These are phyloP conservation scores for Drosophila saltans DNA, from an alignment of 1,140 invertebrate species.

Conservation along the genomic window DNA sequence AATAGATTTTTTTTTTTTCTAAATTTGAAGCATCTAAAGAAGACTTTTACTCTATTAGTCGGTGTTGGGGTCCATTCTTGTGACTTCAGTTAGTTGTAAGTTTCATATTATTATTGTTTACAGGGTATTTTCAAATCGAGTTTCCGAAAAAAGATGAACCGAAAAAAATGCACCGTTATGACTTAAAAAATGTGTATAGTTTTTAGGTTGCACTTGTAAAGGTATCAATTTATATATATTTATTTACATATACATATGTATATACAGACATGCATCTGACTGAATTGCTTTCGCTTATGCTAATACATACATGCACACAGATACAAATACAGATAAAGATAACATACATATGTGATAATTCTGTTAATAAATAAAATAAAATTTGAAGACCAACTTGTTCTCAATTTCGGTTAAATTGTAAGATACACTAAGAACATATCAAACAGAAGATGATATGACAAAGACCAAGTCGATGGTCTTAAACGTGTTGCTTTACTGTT, in stretches of 20 bases:
- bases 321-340: not conserved
- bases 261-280: not conserved
- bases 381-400: not conserved
- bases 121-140: not conserved
- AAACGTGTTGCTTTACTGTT: not conserved
- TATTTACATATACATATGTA: conserved; percentile 9
- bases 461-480: not conserved
- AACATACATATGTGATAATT: conserved; percentile 10
- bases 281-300: conserved; percentile 2
- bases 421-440: not conserved
- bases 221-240: conserved; percentile 12
- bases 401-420: not conserved
- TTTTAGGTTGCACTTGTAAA: conserved; percentile 1
- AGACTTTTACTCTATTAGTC: no score
- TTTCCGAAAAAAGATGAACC: not conserved
- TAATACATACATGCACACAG: not conserved
- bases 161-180: conserved; percentile 44
- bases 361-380: conserved; percentile 6
- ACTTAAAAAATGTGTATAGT: not conserved
- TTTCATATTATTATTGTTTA: not conserved
- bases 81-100: no score
- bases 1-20: no score
- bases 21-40: no score
- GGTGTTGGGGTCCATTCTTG: no score
- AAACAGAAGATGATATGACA: not conserved